Conservation (phyloP, 2,113 vertebrate species). For the Oophaga pumilio region DNA sequence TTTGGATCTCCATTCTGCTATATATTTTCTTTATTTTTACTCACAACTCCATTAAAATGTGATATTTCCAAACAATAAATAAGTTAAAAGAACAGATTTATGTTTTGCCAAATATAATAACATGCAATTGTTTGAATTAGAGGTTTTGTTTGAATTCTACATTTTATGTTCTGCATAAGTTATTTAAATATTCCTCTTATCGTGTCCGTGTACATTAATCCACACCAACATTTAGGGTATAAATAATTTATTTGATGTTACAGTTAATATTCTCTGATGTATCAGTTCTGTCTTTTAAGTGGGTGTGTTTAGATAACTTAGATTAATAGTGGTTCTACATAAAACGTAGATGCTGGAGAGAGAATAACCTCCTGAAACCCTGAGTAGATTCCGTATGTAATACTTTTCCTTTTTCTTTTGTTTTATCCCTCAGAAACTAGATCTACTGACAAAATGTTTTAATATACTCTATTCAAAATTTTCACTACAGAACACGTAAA, state of each 20-base stretch:
- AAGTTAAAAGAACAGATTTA: conserved; percentile 17
- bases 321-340: conserved; percentile 23
- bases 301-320: conserved; percentile 23
- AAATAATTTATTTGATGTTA: conserved; percentile 50
- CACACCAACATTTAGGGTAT: conserved; percentile 31
- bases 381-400: not conserved
- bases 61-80: conserved; percentile 38
- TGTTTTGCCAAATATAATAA: conserved; percentile 25
- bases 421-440: not conserved
- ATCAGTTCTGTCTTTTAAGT: conserved; percentile 23
- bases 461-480: not conserved
- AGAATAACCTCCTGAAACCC: conserved; percentile 20
- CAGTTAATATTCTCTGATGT: conserved; percentile 40
- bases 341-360: conserved; percentile 6
- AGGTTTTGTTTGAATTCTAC: conserved; percentile 28
- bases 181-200: conserved; percentile 47
- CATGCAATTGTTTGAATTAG: not conserved
- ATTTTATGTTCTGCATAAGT: conserved; percentile 32
- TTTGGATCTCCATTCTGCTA: not conserved
- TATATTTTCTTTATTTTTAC: conserved; percentile 12
- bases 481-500: not conserved
- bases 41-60: conserved; percentile 25
- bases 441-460: conserved; percentile 13
- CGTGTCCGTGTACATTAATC: conserved; percentile 46
- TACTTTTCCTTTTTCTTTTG: not conserved